A percentile compares a stretch with the other conserved stretches of the same genome.
Evolutionary conservation across 1,140 invertebrate species (phyloP).

Genomic region (Orussus abietinus): DNA sequence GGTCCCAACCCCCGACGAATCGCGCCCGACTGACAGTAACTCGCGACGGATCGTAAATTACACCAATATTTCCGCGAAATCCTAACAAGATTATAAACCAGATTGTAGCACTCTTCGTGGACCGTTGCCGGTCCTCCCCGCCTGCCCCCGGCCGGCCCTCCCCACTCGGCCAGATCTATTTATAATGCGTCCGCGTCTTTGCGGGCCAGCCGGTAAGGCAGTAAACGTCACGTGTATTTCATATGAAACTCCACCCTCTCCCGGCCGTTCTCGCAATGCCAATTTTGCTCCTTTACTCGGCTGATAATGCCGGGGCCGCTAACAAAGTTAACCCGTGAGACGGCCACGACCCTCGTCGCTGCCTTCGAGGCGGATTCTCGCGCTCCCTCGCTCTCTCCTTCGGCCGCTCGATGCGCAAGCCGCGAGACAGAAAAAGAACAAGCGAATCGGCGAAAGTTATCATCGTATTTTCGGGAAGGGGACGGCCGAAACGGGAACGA

Average conservation of each 20-base stretch:
- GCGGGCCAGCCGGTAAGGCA: slow-evolving; percentile 45
- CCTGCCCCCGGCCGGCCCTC: slow-evolving; percentile 3
- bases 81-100: slow-evolving; percentile 54
- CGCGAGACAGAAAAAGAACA: no score
- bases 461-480: no score
- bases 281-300: slow-evolving; percentile 41
- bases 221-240: slow-evolving; percentile 56
- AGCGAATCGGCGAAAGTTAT: no score
- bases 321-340: slow-evolving; percentile 42
- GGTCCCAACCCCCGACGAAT: slow-evolving; percentile 1
- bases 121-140: slow-evolving; percentile 11
- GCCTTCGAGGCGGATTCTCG: no score
- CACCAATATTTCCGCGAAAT: slow-evolving; percentile 54
- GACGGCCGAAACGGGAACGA: no score
- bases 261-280: slow-evolving; percentile 38
- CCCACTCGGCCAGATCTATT: slow-evolving; percentile 37
- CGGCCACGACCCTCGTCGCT: no score
- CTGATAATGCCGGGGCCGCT: slow-evolving; percentile 30
- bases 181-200: slow-evolving; percentile 49
- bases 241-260: slow-evolving; percentile 51
- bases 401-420: slow-evolving; percentile 5
- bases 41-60: slow-evolving; percentile 52
- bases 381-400: background rate
- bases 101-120: slow-evolving; percentile 35
- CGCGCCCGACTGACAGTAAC: slow-evolving; percentile 35